Conservation (phyloP, 2,888 invertebrate species). For the Pandemis corylana region DNA sequence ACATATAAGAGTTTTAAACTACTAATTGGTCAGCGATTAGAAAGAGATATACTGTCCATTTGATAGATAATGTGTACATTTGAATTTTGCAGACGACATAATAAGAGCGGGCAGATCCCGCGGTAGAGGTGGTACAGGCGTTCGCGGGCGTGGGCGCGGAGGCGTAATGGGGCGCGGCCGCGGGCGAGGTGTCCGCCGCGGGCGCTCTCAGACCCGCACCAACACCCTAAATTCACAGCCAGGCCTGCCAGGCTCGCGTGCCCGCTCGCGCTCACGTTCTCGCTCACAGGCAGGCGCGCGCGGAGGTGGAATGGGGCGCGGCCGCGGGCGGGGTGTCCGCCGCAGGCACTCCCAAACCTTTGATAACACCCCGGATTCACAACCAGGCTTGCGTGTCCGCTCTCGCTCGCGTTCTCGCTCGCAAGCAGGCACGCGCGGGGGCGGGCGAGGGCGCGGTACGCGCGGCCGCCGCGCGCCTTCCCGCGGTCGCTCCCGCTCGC, state of each 20-base stretch:
- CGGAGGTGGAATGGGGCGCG: neutral
- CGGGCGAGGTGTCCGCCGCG: neutral
- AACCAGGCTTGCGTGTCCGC: neutral
- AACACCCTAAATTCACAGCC: neutral
- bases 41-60: no score
- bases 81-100: conserved; percentile 31
- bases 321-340: neutral
- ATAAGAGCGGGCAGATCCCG: conserved; percentile 61
- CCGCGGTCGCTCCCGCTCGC: conserved; percentile 1
- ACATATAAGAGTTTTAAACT: no score
- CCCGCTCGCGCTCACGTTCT: neutral
- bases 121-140: conserved; percentile 52
- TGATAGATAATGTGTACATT: neutral
- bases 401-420: neutral
- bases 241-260: neutral
- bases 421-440: neutral
- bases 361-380: neutral
- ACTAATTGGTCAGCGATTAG: no score
- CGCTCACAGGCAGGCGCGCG: neutral
- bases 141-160: conserved; percentile 46
- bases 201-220: neutral
- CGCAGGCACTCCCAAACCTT: neutral
- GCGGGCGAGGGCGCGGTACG: neutral
- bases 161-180: conserved; percentile 51
- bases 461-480: neutral